phyloP scores from a whole-genome alignment of 2,113 vertebrate genomes.

The Phycodurus eques region DNA sequence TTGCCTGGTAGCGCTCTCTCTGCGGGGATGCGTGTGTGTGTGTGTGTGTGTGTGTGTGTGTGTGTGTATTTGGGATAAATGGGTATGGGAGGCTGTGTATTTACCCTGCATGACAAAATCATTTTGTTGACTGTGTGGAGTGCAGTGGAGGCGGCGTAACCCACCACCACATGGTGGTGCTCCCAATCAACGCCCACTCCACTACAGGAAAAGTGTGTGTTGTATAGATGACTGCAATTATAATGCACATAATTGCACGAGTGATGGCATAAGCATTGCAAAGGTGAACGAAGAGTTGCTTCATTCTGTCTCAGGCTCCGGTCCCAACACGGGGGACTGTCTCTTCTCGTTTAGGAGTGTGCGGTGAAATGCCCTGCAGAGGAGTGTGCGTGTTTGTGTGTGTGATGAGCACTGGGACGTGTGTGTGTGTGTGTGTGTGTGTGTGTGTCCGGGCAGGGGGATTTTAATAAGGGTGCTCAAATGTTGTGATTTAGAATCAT shows the following conservation, averaged over 20 bases:
- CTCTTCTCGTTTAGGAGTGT: conserved; percentile 59
- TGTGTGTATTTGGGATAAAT: conserved; percentile 51
- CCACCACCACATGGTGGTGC: conserved; percentile 64
- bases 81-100: conserved; percentile 50
- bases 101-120: conserved; percentile 52
- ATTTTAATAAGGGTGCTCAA: conserved; percentile 48
- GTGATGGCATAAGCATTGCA: conserved; percentile 16
- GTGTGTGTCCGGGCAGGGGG: conserved; percentile 23
- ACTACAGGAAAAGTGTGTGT: background rate
- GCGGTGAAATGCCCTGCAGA: conserved; percentile 64
- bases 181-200: conserved; percentile 46
- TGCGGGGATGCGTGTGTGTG: conserved; percentile 34
- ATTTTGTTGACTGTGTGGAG: conserved; percentile 61
- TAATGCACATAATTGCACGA: conserved; percentile 24
- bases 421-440: conserved; percentile 49
- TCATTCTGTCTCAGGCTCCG: conserved; percentile 58
- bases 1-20: conserved; percentile 54
- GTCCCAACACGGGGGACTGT: conserved; percentile 60
- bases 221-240: conserved; percentile 22
- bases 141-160: background rate
- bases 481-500: conserved; percentile 28
- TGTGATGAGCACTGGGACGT: conserved; percentile 18
- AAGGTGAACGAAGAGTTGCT: conserved; percentile 31
- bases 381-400: conserved; percentile 20
- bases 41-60: conserved; percentile 37